Percentiles rank a stretch among this genome's conserved stretches.
These are phyloP conservation scores for Pyrgilauda ruficollis DNA, from an alignment of 2,113 vertebrate species.

Conservation along the genomic window DNA sequence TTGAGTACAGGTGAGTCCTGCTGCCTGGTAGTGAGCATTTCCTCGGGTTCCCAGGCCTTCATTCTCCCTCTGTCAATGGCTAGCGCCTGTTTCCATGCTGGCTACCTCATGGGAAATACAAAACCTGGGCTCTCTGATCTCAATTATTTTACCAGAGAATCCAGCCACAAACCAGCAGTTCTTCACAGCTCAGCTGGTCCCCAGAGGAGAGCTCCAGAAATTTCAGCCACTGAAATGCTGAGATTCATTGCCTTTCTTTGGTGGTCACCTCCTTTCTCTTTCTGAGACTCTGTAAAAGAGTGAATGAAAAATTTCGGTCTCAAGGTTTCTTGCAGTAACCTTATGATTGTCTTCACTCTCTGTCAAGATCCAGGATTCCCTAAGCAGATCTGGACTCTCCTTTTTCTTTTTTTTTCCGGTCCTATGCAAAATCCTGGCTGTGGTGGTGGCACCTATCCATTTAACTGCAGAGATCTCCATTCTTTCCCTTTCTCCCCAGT, in stretches of 20 bases:
- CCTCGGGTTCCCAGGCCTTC: not conserved
- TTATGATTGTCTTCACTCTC: fast-evolving
- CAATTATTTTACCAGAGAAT: not conserved
- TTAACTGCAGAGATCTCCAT: not conserved
- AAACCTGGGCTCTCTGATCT: not conserved
- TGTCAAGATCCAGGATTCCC: not conserved
- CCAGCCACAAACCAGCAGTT: not conserved
- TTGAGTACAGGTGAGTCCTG: too few species aligned
- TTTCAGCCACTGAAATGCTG: not conserved
- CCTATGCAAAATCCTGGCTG: not conserved
- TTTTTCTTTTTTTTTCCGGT: not conserved
- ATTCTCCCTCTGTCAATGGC: not conserved
- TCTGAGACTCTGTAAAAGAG: not conserved
- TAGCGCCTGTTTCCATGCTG: not conserved
- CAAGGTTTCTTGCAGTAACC: not conserved
- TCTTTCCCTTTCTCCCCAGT: slow-evolving; percentile 63
- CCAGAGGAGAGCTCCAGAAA: not conserved
- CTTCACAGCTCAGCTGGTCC: not conserved
- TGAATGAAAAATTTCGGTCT: not conserved
- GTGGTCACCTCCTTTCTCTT: not conserved
- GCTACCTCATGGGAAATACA: not conserved
- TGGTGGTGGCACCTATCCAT: not conserved
- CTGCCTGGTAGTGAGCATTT: not conserved
- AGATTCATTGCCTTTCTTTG: not conserved
- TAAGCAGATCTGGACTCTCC: not conserved